Conservation (phyloP, 2,113 vertebrate genomes). For the Eclectus roratus region DNA sequence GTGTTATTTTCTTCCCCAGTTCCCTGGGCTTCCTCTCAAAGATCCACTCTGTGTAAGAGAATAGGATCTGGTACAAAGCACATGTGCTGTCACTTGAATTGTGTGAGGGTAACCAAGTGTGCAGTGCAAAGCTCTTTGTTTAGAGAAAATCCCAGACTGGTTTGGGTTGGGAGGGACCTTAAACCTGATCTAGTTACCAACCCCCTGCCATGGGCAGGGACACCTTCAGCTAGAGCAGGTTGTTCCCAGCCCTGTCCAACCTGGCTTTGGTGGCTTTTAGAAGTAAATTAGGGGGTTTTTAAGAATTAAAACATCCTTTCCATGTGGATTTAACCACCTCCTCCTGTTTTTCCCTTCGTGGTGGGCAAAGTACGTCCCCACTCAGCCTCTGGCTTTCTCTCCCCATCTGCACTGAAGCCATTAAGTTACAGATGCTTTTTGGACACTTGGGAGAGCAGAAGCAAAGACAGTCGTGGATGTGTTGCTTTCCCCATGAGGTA, state of each 20-base stretch:
- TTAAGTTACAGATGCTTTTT: fast-evolving
- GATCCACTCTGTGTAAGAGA: fast-evolving
- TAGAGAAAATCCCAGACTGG: neutral
- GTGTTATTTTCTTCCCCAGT: neutral
- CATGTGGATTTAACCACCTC: neutral
- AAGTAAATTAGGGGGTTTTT: neutral
- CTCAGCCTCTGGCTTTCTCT: neutral
- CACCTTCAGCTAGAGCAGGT: neutral
- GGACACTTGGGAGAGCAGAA: neutral
- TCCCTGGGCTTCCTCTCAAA: neutral
- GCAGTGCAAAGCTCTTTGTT: neutral
- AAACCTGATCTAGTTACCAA: neutral
- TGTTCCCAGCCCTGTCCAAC: neutral
- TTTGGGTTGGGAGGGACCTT: neutral
- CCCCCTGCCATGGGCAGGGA: neutral
- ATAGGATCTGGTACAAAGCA: fast-evolving
- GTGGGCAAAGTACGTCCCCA: fast-evolving
- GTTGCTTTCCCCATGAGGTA: neutral
- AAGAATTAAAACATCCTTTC: neutral
- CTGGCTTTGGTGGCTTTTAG: neutral
- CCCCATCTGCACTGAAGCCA: neutral
- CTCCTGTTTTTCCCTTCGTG: neutral
- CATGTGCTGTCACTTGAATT: neutral
- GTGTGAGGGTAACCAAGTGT: neutral
- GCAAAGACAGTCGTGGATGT: neutral